These are phyloP conservation scores for Trachemys scripta DNA, from an alignment of 2,113 vertebrate species.

Conservation along the genomic window DNA sequence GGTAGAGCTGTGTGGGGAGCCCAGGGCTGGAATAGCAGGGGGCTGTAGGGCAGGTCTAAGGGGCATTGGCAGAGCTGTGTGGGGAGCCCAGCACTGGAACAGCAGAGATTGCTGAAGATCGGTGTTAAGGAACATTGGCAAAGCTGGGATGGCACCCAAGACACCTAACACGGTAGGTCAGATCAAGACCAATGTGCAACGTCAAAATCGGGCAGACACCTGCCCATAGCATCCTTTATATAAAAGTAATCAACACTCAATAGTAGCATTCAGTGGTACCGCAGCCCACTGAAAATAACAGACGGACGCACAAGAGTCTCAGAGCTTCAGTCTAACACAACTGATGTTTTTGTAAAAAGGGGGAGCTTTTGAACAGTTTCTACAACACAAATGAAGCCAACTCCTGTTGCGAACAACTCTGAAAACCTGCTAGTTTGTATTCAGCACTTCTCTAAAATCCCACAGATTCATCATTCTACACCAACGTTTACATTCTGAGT, in stretches of 20 bases:
- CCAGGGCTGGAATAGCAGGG: neutral
- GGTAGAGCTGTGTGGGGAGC: neutral
- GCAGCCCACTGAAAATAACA: neutral
- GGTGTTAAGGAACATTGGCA: accelerated
- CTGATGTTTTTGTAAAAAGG: neutral
- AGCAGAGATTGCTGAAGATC: neutral
- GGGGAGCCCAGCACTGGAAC: neutral
- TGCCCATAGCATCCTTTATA: neutral
- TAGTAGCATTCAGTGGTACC: neutral
- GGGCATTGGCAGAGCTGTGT: neutral
- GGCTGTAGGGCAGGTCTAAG: too few species aligned
- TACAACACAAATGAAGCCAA: neutral
- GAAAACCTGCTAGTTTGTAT: neutral
- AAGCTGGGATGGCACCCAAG: neutral
- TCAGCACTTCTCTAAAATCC: neutral
- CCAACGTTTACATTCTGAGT: neutral
- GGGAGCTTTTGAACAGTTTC: neutral
- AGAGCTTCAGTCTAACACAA: neutral
- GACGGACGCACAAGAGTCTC: neutral
- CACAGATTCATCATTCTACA: neutral
- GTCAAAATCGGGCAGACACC: neutral
- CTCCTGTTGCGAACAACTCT: neutral
- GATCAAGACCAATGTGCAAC: neutral
- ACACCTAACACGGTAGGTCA: neutral
- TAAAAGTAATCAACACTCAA: neutral